Conservation (phyloP, 2,113 vertebrate species). For the Muscicapa adusta region DNA sequence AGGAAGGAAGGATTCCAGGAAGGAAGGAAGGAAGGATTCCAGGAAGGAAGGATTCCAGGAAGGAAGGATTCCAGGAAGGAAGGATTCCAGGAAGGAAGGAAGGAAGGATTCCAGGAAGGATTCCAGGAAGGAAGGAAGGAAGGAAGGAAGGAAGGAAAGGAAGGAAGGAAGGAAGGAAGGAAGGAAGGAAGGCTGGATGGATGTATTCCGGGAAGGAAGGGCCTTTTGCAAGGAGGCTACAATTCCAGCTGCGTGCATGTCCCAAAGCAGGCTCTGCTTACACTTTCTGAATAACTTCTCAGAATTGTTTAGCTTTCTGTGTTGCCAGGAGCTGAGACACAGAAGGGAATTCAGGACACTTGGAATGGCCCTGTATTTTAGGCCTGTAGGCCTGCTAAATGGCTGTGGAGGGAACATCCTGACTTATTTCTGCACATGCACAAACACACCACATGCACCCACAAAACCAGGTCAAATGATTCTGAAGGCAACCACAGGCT, state of each 20-base stretch:
- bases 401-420: fast-evolving
- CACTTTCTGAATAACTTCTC: background rate
- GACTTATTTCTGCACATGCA: background rate
- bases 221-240: background rate
- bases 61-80: fast-evolving
- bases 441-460: fast-evolving
- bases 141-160: fast-evolving
- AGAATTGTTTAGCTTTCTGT: background rate
- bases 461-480: background rate
- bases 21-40: fast-evolving
- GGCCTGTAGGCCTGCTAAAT: background rate
- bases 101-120: fast-evolving
- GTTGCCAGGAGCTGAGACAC: background rate
- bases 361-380: background rate
- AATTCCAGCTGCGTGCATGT: fast-evolving
- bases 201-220: fast-evolving
- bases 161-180: too few relatives aligned
- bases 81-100: fast-evolving
- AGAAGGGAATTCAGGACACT: background rate
- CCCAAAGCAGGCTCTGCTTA: background rate
- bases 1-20: fast-evolving
- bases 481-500: background rate
- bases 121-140: too few relatives aligned
- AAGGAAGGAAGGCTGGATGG: fast-evolving
- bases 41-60: fast-evolving